phyloP scores from a whole-genome alignment of 2,113 vertebrate genomes.

The Ranitomeya variabilis region DNA sequence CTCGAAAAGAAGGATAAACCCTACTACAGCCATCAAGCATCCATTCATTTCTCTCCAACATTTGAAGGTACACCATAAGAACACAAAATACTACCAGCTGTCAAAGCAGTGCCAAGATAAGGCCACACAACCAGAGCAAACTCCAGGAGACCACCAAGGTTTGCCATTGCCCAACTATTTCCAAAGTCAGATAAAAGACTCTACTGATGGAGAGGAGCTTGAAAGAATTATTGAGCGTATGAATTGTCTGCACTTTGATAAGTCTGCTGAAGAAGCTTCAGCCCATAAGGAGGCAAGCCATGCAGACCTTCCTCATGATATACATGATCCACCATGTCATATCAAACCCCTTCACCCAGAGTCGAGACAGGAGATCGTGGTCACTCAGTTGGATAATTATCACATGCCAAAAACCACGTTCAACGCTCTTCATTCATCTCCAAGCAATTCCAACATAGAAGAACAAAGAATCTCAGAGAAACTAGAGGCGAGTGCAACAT shows the following conservation, averaged over 20 bases:
- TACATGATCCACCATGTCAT: constrained; percentile 7
- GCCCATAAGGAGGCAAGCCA: not conserved
- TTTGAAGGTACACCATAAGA: constrained; percentile 59
- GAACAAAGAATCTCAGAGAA: constrained; percentile 14
- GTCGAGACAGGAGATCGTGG: constrained; percentile 58
- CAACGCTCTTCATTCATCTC: not conserved
- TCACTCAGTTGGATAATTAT: not conserved
- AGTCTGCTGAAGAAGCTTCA: not conserved
- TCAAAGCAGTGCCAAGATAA: constrained; percentile 45
- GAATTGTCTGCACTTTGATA: constrained; percentile 65
- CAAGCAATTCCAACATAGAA: not conserved
- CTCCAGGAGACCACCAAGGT: not conserved
- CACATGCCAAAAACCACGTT: not conserved
- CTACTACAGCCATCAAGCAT: constrained; percentile 69
- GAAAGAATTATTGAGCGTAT: constrained; percentile 65
- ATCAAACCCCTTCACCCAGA: not conserved
- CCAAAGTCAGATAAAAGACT: constrained; percentile 51
- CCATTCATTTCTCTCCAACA: constrained; percentile 72
- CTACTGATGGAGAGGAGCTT: not conserved
- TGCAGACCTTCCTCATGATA: not conserved
- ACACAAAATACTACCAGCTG: constrained; percentile 68
- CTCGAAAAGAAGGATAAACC: constrained; percentile 67
- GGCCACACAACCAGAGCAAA: not conserved
- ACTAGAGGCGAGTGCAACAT: constrained; percentile 46
- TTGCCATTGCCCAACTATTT: constrained; percentile 41